A percentile compares a stretch with the other conserved stretches of the same genome.
phyloP scores from a whole-genome alignment of 2,113 vertebrate species.

The Colinus virginianus region DNA sequence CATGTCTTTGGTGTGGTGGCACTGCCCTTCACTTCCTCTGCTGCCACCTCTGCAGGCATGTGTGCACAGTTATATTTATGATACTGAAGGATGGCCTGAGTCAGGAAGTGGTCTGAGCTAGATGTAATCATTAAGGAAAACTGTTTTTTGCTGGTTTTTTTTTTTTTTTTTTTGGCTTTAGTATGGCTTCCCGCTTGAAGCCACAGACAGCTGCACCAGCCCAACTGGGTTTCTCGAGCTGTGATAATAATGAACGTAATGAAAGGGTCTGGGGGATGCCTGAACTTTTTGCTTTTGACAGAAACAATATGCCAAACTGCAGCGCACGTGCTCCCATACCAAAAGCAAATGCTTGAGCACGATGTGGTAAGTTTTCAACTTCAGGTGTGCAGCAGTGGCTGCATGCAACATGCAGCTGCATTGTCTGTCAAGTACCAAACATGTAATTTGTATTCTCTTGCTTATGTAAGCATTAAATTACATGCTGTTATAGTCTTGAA shows the following conservation, averaged over 20 bases:
- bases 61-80: not conserved
- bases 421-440: not conserved
- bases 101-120: not conserved
- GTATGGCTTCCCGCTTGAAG: not conserved
- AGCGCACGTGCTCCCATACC: not conserved
- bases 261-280: not conserved
- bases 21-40: rapidly evolving
- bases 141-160: not conserved
- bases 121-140: not conserved
- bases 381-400: not conserved
- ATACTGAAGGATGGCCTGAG: not conserved
- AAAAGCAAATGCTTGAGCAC: not conserved
- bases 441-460: slow-evolving; percentile 42
- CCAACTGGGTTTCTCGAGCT: not conserved
- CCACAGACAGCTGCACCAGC: not conserved
- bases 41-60: not conserved
- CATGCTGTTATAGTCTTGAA: slow-evolving; percentile 39
- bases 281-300: not conserved
- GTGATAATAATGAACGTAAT: slow-evolving; percentile 17
- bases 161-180: not conserved
- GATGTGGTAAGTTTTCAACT: not conserved
- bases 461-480: slow-evolving; percentile 49
- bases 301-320: not conserved
- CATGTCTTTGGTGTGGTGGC: rapidly evolving
- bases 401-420: not conserved